Evolutionary conservation across 2,797 vertebrate genomes (phyloP), one percentile per base, ranked within the genome.

Genomic region (Darevskia nairensis): DNA sequence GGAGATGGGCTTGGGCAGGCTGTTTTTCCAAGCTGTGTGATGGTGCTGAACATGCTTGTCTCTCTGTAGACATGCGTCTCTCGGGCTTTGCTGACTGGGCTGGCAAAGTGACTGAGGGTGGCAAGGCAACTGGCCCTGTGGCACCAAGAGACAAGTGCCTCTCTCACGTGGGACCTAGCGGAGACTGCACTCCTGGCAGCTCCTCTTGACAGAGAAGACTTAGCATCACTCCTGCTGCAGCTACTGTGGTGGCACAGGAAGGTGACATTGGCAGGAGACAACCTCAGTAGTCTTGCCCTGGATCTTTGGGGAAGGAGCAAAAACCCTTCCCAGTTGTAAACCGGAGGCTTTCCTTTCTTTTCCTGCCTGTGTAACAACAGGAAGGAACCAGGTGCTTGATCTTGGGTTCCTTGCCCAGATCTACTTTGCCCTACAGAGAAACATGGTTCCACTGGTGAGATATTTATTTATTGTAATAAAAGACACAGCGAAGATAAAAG

Each of bases 181-280:
- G 3, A 9, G 35, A n/a, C 10, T 7, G 17, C 59, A 39, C 2
- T 19, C 27, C 41, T n/a, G 23, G 11, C 32, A 25, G 17, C 80
- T 23, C 25, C 27, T 25, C 71, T 27, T 55, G 23, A 9, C 4
- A 8, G 1, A 46, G 76, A 29, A 44, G 46, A 8, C 15, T 8
- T 9, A 15, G 6, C 5, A 6, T 32, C 6, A 13, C 21, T 44
- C 29, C 71, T 41, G 17, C 19, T 11, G 64, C 7, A 15, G 44
- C 32, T 13, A 2, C 27, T 15, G 13, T 25, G 15, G 41, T 3
- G 0, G 6, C 19, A 19, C 44, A 0, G 0, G 29, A 68, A 5
- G 13, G 21, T 1, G 66, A 72, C 39, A 23, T 25, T 6, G 75
- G 77, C 15, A 55, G 41, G 6, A 23, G 21, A 3, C 2, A 1